Percentiles rank a stretch among this genome's conserved stretches.
These are phyloP conservation scores for Syrista parreyssii DNA, from an alignment of 2,888 invertebrate species.

Conservation along the genomic window DNA sequence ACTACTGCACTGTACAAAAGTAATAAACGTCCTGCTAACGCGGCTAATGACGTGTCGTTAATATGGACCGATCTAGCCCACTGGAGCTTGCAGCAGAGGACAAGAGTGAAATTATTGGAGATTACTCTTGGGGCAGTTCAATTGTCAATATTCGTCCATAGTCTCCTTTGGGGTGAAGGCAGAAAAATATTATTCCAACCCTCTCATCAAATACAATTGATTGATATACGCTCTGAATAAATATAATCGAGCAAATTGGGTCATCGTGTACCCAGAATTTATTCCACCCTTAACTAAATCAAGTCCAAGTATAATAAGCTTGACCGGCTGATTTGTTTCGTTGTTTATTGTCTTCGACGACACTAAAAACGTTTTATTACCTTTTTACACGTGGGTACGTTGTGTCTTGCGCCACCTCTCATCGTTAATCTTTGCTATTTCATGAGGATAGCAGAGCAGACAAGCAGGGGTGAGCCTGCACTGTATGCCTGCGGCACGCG, in stretches of 20 bases:
- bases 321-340: not conserved
- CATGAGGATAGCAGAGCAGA: slow-evolving; percentile 58
- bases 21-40: slow-evolving; percentile 12
- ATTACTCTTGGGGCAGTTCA: slow-evolving; percentile 44
- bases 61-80: slow-evolving; percentile 31
- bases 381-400: slow-evolving; percentile 56
- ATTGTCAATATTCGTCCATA: slow-evolving; percentile 45
- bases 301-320: not conserved
- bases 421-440: slow-evolving; percentile 61
- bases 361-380: slow-evolving; percentile 59
- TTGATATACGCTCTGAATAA: not conserved
- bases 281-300: not conserved
- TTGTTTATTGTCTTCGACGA: slow-evolving; percentile 14
- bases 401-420: slow-evolving; percentile 61
- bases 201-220: not conserved
- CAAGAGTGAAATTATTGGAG: slow-evolving; percentile 44
- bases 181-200: not conserved
- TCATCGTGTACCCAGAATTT: not conserved
- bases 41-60: slow-evolving; percentile 27
- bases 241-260: not conserved
- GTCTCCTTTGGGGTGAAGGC: not conserved
- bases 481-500: slow-evolving; percentile 56
- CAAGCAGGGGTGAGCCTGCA: slow-evolving; percentile 48
- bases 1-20: not conserved
- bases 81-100: not conserved